These are phyloP conservation scores for Aphelenchoides besseyi DNA, from an alignment of 1,140 invertebrate species.

Conservation along the genomic window DNA sequence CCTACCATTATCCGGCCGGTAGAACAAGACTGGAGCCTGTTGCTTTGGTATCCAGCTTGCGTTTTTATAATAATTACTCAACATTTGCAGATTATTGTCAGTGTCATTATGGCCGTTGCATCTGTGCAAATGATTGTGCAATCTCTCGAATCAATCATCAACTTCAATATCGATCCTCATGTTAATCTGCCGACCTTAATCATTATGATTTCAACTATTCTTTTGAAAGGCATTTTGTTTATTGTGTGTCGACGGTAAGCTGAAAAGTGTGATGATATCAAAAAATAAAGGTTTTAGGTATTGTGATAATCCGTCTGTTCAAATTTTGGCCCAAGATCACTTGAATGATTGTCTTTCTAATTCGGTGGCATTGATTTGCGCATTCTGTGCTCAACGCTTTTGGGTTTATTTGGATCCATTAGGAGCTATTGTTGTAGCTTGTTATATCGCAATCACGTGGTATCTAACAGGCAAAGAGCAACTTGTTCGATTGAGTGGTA, in stretches of 20 bases:
- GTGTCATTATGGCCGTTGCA: slow-evolving; percentile 65
- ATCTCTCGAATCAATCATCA: slow-evolving; percentile 61
- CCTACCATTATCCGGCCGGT: slow-evolving; percentile 65
- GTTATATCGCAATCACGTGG: slow-evolving; percentile 30
- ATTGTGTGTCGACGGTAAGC: slow-evolving; percentile 61
- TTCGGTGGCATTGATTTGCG: slow-evolving; percentile 61
- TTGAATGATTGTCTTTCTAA: slow-evolving; percentile 66
- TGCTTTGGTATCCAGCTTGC: slow-evolving; percentile 63
- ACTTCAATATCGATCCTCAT: slow-evolving; percentile 42
- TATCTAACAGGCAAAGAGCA: slow-evolving; percentile 50
- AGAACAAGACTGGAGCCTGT: slow-evolving; percentile 65
- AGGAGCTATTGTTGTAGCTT: slow-evolving; percentile 63
- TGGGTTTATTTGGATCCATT: slow-evolving; percentile 65
- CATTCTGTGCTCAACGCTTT: slow-evolving; percentile 47
- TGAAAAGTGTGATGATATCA: slow-evolving; percentile 9
- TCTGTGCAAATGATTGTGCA: slow-evolving; percentile 64
- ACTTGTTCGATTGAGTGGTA: slow-evolving; percentile 48
- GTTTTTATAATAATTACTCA: slow-evolving; percentile 31
- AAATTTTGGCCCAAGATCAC: slow-evolving; percentile 64
- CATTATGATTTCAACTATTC: slow-evolving; percentile 63
- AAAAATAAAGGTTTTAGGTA: neutral
- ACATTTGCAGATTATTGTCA: slow-evolving; percentile 50
- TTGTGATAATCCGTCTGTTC: slow-evolving; percentile 54
- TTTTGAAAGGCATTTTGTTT: slow-evolving; percentile 63
- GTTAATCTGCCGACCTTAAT: slow-evolving; percentile 58